Base-by-base conservation (phyloP, 2,113 vertebrate genomes). In the Gila orcuttii region DNA sequence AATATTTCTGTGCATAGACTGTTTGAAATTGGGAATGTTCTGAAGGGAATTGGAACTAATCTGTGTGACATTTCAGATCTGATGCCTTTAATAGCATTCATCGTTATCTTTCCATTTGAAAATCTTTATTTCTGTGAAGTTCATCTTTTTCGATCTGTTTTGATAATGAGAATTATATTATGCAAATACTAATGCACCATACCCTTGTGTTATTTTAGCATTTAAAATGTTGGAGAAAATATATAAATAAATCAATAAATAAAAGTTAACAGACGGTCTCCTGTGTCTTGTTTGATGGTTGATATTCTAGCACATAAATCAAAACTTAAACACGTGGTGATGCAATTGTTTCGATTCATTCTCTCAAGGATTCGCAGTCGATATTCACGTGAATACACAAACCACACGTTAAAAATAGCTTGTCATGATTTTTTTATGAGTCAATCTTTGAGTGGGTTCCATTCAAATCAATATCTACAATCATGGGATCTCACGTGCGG, bases 111-210 rank as follows among this genome's bases (percentile, higher is more conserved):
- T 76, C 31, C 83, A 76, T 75, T 36, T 82, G 85, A 50, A 80
- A 50, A 45, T 57, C 50, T 79, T 36, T 69, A 69, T 85, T 85
- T 59, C 74, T 85, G 79, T 87, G 57, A 82, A 86, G 71, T 86
- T 83, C 55, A 81, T 83, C 75, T 33, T 36, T 62, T 64, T 79
- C 52, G 12, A 82, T 77, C 66, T 66, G 79, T 79, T 83, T 52
- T 78, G 31, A 74, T 87, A 79, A 78, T 59, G 81, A 82, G 55
- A 64, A 47, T 71, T 71, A 68, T 80, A 80, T 74, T 31, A 79
- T 89, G 87, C 81, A 82, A 82, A 84, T 87, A 84, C 81, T 84
- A 86, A 89, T 90, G 82, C 77, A 81, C 25, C 80, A 21, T 83
- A 88, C 68, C 17, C 33, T 85, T 28, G 52, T 85, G 66, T 57